Conservation (phyloP, 2,797 vertebrate genomes). For the Chaetodon trifasciatus region DNA sequence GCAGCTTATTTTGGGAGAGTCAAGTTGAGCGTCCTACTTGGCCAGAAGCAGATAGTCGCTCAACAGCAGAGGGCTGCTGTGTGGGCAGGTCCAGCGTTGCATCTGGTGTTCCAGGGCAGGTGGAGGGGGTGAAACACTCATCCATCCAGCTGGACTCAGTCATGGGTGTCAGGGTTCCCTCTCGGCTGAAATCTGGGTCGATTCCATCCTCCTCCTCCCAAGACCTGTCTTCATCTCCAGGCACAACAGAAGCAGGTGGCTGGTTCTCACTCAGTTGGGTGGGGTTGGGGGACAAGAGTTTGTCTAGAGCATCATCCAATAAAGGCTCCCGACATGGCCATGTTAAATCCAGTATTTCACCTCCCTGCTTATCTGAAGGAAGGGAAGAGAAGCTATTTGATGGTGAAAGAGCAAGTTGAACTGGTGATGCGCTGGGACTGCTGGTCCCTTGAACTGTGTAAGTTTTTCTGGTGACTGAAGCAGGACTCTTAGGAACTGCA, state of each 20-base stretch:
- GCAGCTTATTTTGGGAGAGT: conserved; percentile 78
- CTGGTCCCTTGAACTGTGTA: conserved; percentile 53
- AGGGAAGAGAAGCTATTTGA: conserved; percentile 31
- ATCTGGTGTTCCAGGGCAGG: conserved; percentile 77
- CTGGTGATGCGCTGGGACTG: conserved; percentile 68
- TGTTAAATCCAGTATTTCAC: conserved; percentile 54
- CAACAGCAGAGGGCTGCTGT: conserved; percentile 81
- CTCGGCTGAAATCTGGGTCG: conserved; percentile 62
- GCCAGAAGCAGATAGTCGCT: conserved; percentile 92
- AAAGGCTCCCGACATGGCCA: conserved; percentile 74
- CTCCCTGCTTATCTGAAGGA: conserved; percentile 42
- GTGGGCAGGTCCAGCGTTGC: conserved; percentile 79
- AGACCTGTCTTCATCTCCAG: conserved; percentile 59
- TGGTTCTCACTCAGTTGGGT: conserved; percentile 48
- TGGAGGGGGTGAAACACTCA: conserved; percentile 80
- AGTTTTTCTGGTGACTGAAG: conserved; percentile 58
- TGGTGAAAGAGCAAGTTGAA: conserved; percentile 16
- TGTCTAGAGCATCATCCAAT: conserved; percentile 76
- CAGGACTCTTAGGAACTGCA: conserved; percentile 59
- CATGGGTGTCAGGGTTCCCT: conserved; percentile 77
- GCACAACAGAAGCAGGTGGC: conserved; percentile 46
- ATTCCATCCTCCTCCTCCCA: conserved; percentile 79
- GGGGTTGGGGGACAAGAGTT: conserved; percentile 72
- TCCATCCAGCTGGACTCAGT: conserved; percentile 85
- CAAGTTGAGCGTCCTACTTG: conserved; percentile 88